Evolutionary conservation across 2,888 invertebrate species (phyloP), one percentile per base, ranked within the genome.

Genomic region (Nesidiocoris tenuis): DNA sequence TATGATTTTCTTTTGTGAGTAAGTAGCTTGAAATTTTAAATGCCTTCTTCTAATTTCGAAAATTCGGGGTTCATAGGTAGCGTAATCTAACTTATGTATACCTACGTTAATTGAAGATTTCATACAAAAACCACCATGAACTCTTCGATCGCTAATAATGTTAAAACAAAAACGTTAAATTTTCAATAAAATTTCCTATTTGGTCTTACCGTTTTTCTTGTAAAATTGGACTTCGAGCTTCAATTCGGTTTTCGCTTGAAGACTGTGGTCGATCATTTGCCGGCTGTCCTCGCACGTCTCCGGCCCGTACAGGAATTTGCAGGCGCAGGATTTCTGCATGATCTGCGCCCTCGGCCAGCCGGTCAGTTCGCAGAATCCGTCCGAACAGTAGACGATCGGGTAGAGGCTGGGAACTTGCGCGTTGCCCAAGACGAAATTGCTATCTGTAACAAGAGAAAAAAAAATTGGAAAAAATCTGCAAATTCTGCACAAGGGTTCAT

Each of bases 281-380:
- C 94, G 94, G 83, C 95, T 93, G 80, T 94, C 94, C 18, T 94
- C 94, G 77, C 90, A 88, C 22, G 96, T 97, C 83, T 96, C 95
- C 39, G 92, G 90, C 1, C 97, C 97, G 83, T 95, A 94, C 19
- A 95, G 90, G 85, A 96, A 96, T 85, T 94, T 94, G 87, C 96
- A 96, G 82, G 95, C 94, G 86, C 96, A 96, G 80, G 94, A 93
- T 84, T 95, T 95, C 86, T 96, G 95, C 96, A 96, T 96, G 86
- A 96, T 96, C 87, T 96, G 95, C 80, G 95, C 96, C 82, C 96
- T 88, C 80, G 94, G 89, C 87, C 91, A 95, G 80, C 95, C 95
- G 77, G 96, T 95, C 87, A 96, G 90, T 87, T 96, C 96, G 85
- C 95, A 95, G 87, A 96, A 96, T 77, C 96, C 96, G 87, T 96